Percentiles rank a stretch among this genome's conserved stretches.
Evolutionary conservation across 2,797 vertebrate genomes (phyloP).

Genomic region (Linurgus olivaceus): DNA sequence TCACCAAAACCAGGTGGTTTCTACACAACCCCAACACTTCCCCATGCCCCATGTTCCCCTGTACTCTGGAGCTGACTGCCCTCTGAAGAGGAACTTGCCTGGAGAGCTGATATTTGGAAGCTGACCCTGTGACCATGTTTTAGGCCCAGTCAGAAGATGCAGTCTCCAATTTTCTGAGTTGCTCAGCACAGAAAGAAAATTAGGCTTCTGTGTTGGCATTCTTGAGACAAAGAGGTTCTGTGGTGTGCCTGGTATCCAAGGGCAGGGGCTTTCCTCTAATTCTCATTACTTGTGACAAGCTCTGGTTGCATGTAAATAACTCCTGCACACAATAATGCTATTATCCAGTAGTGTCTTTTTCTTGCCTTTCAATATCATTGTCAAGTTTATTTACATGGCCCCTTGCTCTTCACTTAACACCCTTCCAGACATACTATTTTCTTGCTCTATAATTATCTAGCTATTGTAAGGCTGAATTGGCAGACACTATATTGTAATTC

Average conservation of each 20-base stretch:
- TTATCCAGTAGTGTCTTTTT: conserved; percentile 56
- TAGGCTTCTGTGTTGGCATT: not conserved
- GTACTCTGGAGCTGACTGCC: not conserved
- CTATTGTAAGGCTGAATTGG: conserved; percentile 52
- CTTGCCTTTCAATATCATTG: conserved; percentile 41
- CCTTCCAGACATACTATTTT: not conserved
- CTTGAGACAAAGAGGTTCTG: not conserved
- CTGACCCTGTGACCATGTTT: not conserved
- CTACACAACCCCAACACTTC: not conserved
- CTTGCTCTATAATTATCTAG: conserved; percentile 60
- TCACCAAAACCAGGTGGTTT: not conserved
- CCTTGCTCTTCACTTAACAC: conserved; percentile 31
- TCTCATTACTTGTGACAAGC: conserved; percentile 39
- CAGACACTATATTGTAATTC: conserved; percentile 37
- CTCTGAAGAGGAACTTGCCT: not conserved
- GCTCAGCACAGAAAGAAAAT: not conserved
- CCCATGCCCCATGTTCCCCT: not conserved
- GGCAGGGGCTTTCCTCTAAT: conserved; percentile 9
- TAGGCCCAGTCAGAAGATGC: not conserved
- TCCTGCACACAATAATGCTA: not conserved
- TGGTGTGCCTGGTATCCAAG: not conserved
- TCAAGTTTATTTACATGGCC: conserved; percentile 17
- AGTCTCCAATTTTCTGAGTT: not conserved
- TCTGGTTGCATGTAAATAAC: conserved; percentile 34
- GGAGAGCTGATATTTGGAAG: not conserved